These are phyloP conservation scores for Bombus waltoni DNA, from an alignment of 1,140 invertebrate species.

Conservation along the genomic window DNA sequence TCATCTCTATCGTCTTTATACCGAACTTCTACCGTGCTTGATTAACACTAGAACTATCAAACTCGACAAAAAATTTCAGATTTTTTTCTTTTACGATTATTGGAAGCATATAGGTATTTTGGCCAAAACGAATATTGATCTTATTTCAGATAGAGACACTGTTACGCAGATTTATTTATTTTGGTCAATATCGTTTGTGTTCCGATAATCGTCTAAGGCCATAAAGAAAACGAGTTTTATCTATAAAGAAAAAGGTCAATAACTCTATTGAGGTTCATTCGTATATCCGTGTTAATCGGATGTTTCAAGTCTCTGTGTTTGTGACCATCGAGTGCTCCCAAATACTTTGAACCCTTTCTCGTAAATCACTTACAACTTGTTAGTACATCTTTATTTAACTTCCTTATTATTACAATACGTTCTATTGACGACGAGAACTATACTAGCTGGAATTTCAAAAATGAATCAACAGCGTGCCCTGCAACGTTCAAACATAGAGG, in stretches of 20 bases:
- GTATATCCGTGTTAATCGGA: neutral
- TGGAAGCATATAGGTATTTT: too few species aligned
- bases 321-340: too few species aligned
- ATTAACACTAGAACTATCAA: too few species aligned
- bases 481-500: neutral
- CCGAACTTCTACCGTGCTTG: too few species aligned
- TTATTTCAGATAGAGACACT: too few species aligned
- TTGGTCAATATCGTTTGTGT: too few species aligned
- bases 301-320: neutral
- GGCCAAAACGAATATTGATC: too few species aligned
- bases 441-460: neutral
- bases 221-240: neutral
- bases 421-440: neutral
- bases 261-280: neutral
- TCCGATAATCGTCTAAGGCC: neutral
- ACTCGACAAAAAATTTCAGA: too few species aligned
- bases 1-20: too few species aligned
- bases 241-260: neutral
- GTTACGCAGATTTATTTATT: too few species aligned
- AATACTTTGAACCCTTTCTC: neutral
- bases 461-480: neutral
- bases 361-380: slow-evolving; percentile 1
- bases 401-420: neutral
- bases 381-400: slow-evolving; percentile 1
- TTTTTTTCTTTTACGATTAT: too few species aligned